phyloP scores from a whole-genome alignment of 2,888 invertebrate genomes.

The Theristus sp. region DNA sequence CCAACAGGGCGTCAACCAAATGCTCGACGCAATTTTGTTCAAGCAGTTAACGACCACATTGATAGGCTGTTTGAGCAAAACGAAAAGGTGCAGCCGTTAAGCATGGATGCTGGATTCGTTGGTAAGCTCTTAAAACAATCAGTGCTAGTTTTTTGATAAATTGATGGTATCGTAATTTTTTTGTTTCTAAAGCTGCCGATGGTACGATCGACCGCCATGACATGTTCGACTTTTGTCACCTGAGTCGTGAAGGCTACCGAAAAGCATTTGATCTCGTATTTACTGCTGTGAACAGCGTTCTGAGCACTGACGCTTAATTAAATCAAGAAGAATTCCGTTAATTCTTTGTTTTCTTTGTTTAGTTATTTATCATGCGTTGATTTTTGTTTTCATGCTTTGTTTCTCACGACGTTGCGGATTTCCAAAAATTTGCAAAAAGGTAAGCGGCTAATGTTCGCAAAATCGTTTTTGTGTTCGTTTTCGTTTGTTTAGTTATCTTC shows the following conservation, averaged over 20 bases:
- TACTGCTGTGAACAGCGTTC: constrained; percentile 1
- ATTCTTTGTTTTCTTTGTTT: too few species aligned
- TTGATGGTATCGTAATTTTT: too few species aligned
- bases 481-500: too few species aligned
- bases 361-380: too few species aligned
- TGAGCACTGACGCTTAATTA: constrained; percentile 12
- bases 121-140: constrained; percentile 6
- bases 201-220: constrained; percentile 65
- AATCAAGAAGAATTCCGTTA: too few species aligned
- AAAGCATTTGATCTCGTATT: constrained; percentile 48
- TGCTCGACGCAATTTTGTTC: constrained; percentile 53
- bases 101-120: constrained; percentile 57
- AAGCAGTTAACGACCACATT: constrained; percentile 52
- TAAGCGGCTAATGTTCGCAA: too few species aligned
- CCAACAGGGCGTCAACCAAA: constrained; percentile 73
- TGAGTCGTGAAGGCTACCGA: constrained; percentile 64
- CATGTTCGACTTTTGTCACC: constrained; percentile 73
- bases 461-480: too few species aligned
- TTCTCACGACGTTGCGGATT: too few species aligned
- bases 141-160: too few species aligned
- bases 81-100: constrained; percentile 52
- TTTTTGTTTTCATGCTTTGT: too few species aligned
- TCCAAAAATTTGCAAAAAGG: too few species aligned
- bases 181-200: constrained; percentile 41
- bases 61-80: constrained; percentile 43